Evolutionary conservation across 2,113 vertebrate species (phyloP), one percentile per base, ranked within the genome.

Genomic region (Columba janthina): DNA sequence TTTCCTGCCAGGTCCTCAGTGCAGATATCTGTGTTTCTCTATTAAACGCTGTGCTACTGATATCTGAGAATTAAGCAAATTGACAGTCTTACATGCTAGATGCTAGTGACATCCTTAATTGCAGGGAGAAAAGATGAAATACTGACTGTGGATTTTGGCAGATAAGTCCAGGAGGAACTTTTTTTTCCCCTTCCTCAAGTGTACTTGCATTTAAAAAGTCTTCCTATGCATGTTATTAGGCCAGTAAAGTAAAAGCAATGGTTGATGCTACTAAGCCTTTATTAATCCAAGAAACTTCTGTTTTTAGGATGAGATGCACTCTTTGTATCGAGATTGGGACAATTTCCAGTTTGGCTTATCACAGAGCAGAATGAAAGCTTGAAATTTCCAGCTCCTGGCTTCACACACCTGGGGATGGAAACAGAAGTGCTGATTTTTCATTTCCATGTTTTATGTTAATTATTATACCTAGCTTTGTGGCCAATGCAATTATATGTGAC

Each of bases 381-480:
- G 73, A 91, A 66, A 25, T 44, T 91, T 87, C 70, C 85, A 88
- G 22, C 51, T 94, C 51, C 57, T 81, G 66, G 36, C 64, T 89
- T 92, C 46, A 54, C 38, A 78, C 8, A 28, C 42, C n/a, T 42
- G 78, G n/a, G 42, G 42, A 58, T 51, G 22, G 77, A 87, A 90
- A 77, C 56, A 94, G 54, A 84, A 86, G 38, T 73, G 56, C 9
- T 22, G 58, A 25, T 65, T 95, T 92, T 93, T 70, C 40, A 66
- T 96, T 92, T 89, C 32, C 28, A 58, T 62, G 36, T 84, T 94
- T 92, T 87, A 70, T 70, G 40, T 40, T 86, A 90, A 90, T 83
- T 91, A 34, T 65, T 82, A 44, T n/a, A 70, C 10, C 56, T 31
- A 50, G 50, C n/a, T 42, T 62, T 1, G 8, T 31, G 60, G 28